Evolutionary conservation across 2,113 vertebrate genomes (phyloP).

Genomic region (Amia ocellicauda): DNA sequence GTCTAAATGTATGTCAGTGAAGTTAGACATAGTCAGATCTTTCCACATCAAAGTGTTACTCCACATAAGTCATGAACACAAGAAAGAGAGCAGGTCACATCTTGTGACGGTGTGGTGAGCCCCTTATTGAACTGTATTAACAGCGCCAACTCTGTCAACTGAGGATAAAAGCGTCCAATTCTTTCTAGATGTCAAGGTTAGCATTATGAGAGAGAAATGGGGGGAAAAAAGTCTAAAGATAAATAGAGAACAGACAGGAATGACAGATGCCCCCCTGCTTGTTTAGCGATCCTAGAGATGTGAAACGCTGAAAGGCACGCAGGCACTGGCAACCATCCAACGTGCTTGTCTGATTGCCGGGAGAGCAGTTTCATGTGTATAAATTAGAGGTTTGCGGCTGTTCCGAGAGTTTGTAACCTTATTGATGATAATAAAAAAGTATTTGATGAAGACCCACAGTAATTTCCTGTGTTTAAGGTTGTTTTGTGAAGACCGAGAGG

Average conservation of each 20-base stretch:
- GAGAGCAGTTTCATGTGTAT: constrained; percentile 4
- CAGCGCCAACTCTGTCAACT: constrained; percentile 3
- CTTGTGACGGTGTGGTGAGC: constrained; percentile 13
- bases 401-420: neutral
- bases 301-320: constrained; percentile 14
- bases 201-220: constrained; percentile 8
- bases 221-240: neutral
- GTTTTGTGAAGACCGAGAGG: neutral
- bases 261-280: too few species aligned
- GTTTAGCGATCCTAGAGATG: neutral
- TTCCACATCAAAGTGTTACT: neutral
- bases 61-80: neutral
- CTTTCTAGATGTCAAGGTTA: constrained; percentile 15
- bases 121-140: constrained; percentile 5
- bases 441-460: too few species aligned
- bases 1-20: too few species aligned
- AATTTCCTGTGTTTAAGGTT: neutral
- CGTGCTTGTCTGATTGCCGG: neutral
- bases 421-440: too few species aligned
- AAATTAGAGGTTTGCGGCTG: constrained; percentile 7
- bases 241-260: neutral
- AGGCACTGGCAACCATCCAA: neutral
- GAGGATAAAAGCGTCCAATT: neutral
- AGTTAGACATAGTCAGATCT: neutral
- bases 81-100: constrained; percentile 3